Base-by-base conservation (phyloP, 2,113 vertebrate genomes). In the Pyxicephalus adspersus region DNA sequence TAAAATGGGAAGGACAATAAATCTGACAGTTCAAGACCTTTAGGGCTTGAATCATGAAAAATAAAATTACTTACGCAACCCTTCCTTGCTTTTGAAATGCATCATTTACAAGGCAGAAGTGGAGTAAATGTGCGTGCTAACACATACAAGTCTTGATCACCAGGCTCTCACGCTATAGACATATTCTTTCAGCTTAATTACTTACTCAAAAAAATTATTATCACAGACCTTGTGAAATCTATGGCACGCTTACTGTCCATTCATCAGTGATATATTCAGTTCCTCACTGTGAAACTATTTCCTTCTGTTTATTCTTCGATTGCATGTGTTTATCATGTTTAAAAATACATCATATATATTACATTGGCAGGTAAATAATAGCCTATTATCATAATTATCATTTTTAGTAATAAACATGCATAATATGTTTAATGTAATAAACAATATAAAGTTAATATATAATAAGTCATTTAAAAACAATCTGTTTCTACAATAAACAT, bases 1-100 rank as follows among this genome's bases (percentile, higher is more conserved):
- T 92, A 91, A 92, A 91, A 90, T 84, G 82, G 84, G 87, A 89
- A 85, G 87, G 91, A 92, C 86, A 84, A 92, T 93, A 93, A 93
- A 92, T 93, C 89, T 90, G 90, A 91, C 87, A 92, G 89, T 90
- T 92, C 89, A 90, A 89, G 88, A 92, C 89, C 88, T 93, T 92
- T 83, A 85, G 85, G 87, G 84, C 88, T 87, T 84, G 85, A 89
- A 89, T 92, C 66, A 84, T 88, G 88, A 92, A 92, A 92, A 85
- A 34, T 85, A 91, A 90, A 89, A 91, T 91, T 89, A 91, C 88
- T 92, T 92, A 91, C 67, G 9, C 84, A 87, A 88, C 85, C 87
- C 80, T 92, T 92, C 84, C 84, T 85, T 67, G 85, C 66, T 88
- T 89, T 86, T 79, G 83, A 84, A 19, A 20, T 68, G 23, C 61